Conservation (phyloP, 2,888 invertebrate genomes). For the Leptinotarsa rubiginosa region DNA sequence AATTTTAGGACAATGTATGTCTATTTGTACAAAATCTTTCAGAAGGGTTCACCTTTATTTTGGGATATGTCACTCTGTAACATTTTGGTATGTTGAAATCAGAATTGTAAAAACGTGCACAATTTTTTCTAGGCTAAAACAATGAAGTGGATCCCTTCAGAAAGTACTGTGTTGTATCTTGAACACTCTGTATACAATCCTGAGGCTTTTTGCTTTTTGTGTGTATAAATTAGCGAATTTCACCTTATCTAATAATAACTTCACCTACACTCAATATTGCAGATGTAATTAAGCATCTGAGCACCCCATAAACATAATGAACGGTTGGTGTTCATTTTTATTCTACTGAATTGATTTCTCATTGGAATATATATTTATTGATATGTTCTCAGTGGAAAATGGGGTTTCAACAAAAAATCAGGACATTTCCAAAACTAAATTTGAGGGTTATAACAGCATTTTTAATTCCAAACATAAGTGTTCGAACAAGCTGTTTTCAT, state of each 20-base stretch:
- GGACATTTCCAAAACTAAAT: too few species aligned
- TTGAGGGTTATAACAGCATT: too few species aligned
- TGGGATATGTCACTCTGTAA: too few species aligned
- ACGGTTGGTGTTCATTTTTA: not conserved
- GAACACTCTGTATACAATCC: not conserved
- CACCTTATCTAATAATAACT: not conserved
- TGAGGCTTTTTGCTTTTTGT: not conserved
- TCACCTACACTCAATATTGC: slow-evolving; percentile 9
- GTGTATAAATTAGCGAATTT: slow-evolving; percentile 1
- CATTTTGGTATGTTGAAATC: too few species aligned
- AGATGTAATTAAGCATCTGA: not conserved
- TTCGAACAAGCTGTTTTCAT: too few species aligned
- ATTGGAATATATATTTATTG: not conserved
- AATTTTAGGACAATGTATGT: not conserved
- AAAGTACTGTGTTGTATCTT: slow-evolving; percentile 4
- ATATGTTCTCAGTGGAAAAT: too few species aligned
- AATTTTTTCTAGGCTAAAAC: not conserved
- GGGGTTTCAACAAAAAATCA: too few species aligned
- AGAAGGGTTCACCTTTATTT: not conserved
- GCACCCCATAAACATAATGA: not conserved
- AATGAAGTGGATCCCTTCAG: not conserved
- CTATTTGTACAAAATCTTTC: not conserved
- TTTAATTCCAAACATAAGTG: too few species aligned
- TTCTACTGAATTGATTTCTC: not conserved
- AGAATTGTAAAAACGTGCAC: too few species aligned